Base-by-base conservation (phyloP, 1,140 invertebrate species). In the Cherax quadricarinatus region DNA sequence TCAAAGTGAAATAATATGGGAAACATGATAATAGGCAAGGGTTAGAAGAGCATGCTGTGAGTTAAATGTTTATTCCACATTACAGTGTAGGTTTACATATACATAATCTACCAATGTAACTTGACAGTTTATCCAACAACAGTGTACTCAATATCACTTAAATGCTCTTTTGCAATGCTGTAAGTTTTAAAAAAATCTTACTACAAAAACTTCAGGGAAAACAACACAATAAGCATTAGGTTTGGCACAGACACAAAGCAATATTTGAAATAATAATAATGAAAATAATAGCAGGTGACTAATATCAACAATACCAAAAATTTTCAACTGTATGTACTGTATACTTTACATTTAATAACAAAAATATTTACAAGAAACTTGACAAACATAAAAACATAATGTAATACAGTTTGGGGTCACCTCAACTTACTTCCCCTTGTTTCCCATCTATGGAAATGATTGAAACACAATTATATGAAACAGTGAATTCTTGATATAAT, bases 21-120 rank as follows among this genome's bases (percentile, higher is more conserved):
- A 14, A 12, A 41, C 30, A 41, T 41, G 30, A 88, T 57, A 49
- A 78, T 24, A 51, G 86, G 86, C 18, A 53, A 88, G 86, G 86
- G 90, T 91, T 91, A 91, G 90, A 91, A 91, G 30, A 91, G 83
- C 90, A 91, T 91, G 90, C 90, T 81, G 84, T 90, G 88, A 87
- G 79, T 91, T 48, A 91, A 14, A 78, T 87, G 57, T 91, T 91
- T 91, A 91, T 91, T 91, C 70, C 90, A 86, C 53, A 66, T 81
- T 80, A 91, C 85, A 86, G 84, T 82, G 60, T 85, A 81, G 79
- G 79, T 53, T 62, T 86, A 86, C 75, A 90, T 80, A 57, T 57
- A 57, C 53, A 87, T 91, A 60, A 73, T 75, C 82, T 21, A 89
- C 48, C 18, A 70, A 89, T 66, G 30, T 73, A 70, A 89, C 60